A percentile compares a stretch with the other conserved stretches of the same genome.
These are phyloP conservation scores for Selenia dentaria DNA, from an alignment of 2,888 invertebrate genomes.

Conservation along the genomic window DNA sequence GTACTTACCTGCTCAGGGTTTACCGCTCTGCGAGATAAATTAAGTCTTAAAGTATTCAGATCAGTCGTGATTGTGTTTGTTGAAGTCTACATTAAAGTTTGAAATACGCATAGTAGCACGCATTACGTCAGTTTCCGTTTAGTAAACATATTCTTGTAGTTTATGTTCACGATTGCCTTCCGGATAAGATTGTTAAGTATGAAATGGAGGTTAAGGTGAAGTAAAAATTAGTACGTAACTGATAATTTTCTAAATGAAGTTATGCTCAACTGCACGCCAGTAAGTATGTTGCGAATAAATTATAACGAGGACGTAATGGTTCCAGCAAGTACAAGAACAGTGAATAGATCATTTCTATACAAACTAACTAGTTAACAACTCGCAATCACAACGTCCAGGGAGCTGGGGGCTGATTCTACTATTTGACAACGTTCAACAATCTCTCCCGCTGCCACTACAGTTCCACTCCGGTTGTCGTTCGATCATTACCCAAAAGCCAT, in stretches of 20 bases:
- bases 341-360: slow-evolving; percentile 41
- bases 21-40: slow-evolving; percentile 40
- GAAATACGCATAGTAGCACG: slow-evolving; percentile 9
- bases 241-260: background rate
- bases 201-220: slow-evolving; percentile 11
- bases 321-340: slow-evolving; percentile 38
- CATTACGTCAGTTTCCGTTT: slow-evolving; percentile 8
- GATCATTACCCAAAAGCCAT: no score
- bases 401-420: no score
- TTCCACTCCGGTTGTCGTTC: no score
- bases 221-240: background rate
- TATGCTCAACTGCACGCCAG: slow-evolving; percentile 8
- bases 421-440: no score
- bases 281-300: slow-evolving; percentile 20
- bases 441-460: no score
- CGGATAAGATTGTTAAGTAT: slow-evolving; percentile 2
- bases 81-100: slow-evolving; percentile 3
- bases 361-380: slow-evolving; percentile 45
- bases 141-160: slow-evolving; percentile 9
- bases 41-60: slow-evolving; percentile 34
- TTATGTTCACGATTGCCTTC: slow-evolving; percentile 15
- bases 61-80: slow-evolving; percentile 17
- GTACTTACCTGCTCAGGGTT: slow-evolving; percentile 39
- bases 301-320: slow-evolving; percentile 21
- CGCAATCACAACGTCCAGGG: slow-evolving; percentile 37